These are phyloP conservation scores for Elachura formosa DNA, from an alignment of 2,113 vertebrate genomes.

Conservation along the genomic window DNA sequence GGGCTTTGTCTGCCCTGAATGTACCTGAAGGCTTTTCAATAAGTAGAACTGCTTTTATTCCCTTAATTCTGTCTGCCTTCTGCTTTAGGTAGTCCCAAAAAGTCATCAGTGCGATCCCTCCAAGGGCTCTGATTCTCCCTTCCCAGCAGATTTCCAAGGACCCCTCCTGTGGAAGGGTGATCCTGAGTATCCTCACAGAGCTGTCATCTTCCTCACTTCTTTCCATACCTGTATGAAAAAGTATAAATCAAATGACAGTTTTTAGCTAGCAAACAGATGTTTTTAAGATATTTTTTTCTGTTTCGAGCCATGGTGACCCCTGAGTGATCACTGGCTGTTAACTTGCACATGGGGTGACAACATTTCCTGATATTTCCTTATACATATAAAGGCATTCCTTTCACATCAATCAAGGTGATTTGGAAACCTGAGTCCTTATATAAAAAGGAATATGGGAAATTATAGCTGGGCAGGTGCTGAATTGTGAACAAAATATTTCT, in stretches of 20 bases:
- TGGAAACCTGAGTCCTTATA: background rate
- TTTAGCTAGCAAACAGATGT: background rate
- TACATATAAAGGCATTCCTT: accelerated
- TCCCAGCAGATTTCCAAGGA: background rate
- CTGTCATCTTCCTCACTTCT: accelerated
- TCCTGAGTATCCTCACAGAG: background rate
- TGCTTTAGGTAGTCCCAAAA: background rate
- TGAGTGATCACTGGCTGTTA: background rate
- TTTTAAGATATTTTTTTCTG: background rate
- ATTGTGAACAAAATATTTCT: background rate
- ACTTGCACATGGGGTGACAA: background rate
- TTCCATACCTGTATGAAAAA: background rate
- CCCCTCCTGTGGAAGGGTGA: background rate
- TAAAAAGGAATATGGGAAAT: background rate
- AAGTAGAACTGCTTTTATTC: background rate
- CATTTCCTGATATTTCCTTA: background rate
- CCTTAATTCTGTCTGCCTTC: background rate
- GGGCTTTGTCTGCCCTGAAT: background rate
- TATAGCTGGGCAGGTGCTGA: background rate
- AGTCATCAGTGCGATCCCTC: background rate
- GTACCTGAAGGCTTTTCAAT: background rate
- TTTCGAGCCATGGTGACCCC: background rate
- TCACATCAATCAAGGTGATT: background rate
- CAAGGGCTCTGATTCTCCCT: background rate
- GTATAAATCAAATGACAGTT: background rate